Percentiles rank a stretch among this genome's conserved stretches.
phyloP scores from a whole-genome alignment of 2,797 vertebrate species.

The Xiphophorus birchmanni region DNA sequence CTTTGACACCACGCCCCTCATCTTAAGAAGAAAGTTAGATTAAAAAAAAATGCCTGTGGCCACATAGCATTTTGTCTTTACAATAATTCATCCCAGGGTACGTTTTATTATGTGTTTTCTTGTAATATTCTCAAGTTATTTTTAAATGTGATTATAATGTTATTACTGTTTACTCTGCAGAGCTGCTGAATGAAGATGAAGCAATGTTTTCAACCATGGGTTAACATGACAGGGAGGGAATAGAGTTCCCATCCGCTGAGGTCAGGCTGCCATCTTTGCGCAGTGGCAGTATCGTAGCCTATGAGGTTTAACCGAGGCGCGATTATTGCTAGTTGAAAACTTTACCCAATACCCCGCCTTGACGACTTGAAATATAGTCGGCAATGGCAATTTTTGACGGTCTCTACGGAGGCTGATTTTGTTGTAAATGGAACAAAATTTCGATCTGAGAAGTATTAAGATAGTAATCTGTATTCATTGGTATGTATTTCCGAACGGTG shows the following conservation, averaged over 20 bases:
- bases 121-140: neutral
- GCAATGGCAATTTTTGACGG: slow-evolving; percentile 3
- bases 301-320: slow-evolving; percentile 92
- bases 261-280: slow-evolving; percentile 73
- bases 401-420: neutral
- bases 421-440: rapidly evolving
- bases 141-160: neutral
- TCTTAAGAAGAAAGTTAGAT: no score
- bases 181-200: neutral
- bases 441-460: no score
- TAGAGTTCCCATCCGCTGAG: slow-evolving; percentile 32
- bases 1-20: neutral
- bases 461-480: no score
- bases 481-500: no score
- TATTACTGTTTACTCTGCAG: neutral
- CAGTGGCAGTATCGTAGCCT: slow-evolving; percentile 94
- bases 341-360: slow-evolving; percentile 89
- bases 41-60: no score
- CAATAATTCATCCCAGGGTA: no score
- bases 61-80: no score
- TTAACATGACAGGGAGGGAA: neutral
- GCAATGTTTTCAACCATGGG: neutral
- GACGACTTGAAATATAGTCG: slow-evolving; percentile 80
- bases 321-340: slow-evolving; percentile 97
- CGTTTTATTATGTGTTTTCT: slow-evolving; percentile 83